A percentile compares a stretch with the other conserved stretches of the same genome.
These are phyloP conservation scores for Eublepharis macularius DNA, from an alignment of 2,113 vertebrate species.

Conservation along the genomic window DNA sequence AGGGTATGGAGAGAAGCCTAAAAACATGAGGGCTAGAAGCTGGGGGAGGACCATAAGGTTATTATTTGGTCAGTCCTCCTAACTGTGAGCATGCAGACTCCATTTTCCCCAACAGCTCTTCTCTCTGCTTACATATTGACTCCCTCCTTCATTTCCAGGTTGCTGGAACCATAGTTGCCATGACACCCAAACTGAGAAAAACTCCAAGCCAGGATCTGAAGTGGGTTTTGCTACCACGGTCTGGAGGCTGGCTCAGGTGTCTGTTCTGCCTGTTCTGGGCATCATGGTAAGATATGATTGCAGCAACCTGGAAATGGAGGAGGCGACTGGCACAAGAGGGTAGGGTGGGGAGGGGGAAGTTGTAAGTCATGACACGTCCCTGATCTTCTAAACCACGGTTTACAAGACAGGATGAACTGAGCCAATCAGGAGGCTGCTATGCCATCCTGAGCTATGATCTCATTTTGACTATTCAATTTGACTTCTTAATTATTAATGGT, in stretches of 20 bases:
- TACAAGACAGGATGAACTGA: background rate
- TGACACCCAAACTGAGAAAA: background rate
- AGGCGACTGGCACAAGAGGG: background rate
- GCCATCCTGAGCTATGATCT: background rate
- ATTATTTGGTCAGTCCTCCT: no score
- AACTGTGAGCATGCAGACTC: no score
- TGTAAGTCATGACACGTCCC: background rate
- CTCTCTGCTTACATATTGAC: background rate
- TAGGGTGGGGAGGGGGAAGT: no score
- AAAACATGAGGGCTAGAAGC: background rate
- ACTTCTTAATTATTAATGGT: conserved; percentile 24
- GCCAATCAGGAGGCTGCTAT: background rate
- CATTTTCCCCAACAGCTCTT: background rate
- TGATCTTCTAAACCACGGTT: background rate
- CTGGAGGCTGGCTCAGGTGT: no score
- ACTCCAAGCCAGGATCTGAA: background rate
- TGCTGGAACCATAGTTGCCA: background rate
- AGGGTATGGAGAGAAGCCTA: background rate
- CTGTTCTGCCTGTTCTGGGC: background rate
- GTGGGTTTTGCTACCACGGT: background rate
- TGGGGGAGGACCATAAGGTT: no score
- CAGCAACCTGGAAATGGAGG: background rate
- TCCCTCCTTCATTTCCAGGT: background rate
- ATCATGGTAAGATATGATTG: background rate
- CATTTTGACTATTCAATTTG: background rate